Evolutionary conservation across 2,113 vertebrate genomes (phyloP).

Genomic region (Bubo bubo): DNA sequence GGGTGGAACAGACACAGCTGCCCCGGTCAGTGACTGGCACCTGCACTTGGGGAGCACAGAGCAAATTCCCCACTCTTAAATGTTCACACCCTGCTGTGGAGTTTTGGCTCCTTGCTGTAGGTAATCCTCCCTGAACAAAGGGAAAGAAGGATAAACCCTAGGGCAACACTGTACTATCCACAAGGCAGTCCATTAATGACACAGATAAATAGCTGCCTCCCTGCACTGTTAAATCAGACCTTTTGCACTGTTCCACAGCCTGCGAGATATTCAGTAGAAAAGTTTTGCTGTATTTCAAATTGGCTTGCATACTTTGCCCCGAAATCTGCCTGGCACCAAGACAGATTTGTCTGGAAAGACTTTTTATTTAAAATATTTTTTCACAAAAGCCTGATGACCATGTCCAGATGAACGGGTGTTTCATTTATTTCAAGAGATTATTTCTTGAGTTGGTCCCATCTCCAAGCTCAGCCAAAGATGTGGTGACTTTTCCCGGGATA

Average conservation of each 20-base stretch:
- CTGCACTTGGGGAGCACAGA: background rate
- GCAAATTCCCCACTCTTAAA: background rate
- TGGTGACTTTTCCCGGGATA: background rate
- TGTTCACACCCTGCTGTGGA: background rate
- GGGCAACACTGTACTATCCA: background rate
- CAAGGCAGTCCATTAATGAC: background rate
- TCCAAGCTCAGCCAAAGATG: background rate
- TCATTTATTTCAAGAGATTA: background rate
- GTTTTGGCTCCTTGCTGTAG: background rate
- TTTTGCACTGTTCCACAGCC: background rate
- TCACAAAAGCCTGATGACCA: background rate
- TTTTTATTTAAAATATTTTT: background rate
- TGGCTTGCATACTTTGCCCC: background rate
- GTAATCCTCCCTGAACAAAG: background rate
- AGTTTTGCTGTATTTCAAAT: background rate
- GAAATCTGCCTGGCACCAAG: background rate
- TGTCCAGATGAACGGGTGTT: background rate
- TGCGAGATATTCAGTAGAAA: background rate
- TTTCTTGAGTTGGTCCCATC: background rate
- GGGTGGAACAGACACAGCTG: background rate
- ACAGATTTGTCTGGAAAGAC: background rate
- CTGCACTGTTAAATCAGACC: background rate
- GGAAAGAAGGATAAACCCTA: background rate
- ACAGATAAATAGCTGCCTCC: background rate
- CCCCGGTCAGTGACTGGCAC: accelerated